These are phyloP conservation scores for Cryptocephalus primarius DNA, from an alignment of 2,888 invertebrate genomes.

Conservation along the genomic window DNA sequence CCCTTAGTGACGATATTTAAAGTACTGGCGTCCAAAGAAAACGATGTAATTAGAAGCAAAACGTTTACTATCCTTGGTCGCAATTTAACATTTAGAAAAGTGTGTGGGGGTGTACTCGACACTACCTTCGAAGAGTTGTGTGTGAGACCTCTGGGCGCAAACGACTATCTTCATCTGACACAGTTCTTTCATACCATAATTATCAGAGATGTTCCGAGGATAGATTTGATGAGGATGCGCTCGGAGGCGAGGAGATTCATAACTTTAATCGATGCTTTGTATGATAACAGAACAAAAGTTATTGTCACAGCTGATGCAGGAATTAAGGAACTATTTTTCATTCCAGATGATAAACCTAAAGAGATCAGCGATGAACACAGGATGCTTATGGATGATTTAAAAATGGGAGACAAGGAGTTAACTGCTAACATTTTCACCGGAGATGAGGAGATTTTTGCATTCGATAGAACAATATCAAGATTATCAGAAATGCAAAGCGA, in stretches of 20 bases:
- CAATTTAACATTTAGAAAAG: constrained; percentile 75
- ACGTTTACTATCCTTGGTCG: constrained; percentile 81
- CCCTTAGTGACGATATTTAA: constrained; percentile 77
- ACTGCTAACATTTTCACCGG: constrained; percentile 91
- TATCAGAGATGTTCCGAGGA: constrained; percentile 76
- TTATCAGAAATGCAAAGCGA: constrained; percentile 93
- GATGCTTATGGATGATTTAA: constrained; percentile 91
- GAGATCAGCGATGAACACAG: constrained; percentile 58
- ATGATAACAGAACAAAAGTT: constrained; percentile 82
- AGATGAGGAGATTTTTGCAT: constrained; percentile 96
- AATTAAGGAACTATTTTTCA: constrained; percentile 62
- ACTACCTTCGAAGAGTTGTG: constrained; percentile 84
- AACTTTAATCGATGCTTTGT: constrained; percentile 91
- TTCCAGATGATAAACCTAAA: constrained; percentile 35
- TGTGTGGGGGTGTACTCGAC: constrained; percentile 88
- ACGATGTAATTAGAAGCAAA: constrained; percentile 75
- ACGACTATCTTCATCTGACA: constrained; percentile 86
- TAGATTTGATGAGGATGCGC: constrained; percentile 59
- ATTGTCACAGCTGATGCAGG: constrained; percentile 76
- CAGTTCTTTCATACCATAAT: constrained; percentile 93
- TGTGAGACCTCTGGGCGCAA: constrained; percentile 83
- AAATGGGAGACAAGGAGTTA: constrained; percentile 62
- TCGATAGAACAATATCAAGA: constrained; percentile 86
- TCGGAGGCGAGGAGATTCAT: constrained; percentile 93
- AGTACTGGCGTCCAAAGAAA: constrained; percentile 77